These are phyloP conservation scores for Leptinotarsa defecta DNA, from an alignment of 1,140 invertebrate genomes.

Conservation along the genomic window DNA sequence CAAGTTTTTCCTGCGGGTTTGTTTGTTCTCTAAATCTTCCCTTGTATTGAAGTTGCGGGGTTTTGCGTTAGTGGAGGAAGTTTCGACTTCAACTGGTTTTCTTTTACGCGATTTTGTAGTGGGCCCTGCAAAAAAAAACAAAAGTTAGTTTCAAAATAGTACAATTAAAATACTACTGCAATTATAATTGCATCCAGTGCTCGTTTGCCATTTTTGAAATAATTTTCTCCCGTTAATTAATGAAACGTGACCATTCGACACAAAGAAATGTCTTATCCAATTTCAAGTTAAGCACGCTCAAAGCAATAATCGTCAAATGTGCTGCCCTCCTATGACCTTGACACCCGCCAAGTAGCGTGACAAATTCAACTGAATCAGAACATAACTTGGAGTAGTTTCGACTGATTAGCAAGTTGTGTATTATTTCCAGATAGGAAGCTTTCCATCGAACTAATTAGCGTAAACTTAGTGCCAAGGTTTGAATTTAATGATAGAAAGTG, in stretches of 20 bases:
- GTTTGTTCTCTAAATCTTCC: conserved; percentile 55
- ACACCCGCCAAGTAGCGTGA: not conserved
- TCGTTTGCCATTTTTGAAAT: too few relatives aligned
- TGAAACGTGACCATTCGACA: not conserved
- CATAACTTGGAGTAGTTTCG: too few relatives aligned
- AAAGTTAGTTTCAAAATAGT: not conserved
- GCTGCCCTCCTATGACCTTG: not conserved
- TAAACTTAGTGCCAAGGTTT: not conserved
- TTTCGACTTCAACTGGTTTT: conserved; percentile 48
- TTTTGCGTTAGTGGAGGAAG: conserved; percentile 27
- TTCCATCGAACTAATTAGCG: not conserved
- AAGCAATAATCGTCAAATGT: not conserved
- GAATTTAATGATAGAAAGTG: conserved; percentile 1
- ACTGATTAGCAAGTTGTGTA: too few relatives aligned
- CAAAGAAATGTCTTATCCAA: not conserved
- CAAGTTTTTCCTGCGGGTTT: conserved; percentile 42
- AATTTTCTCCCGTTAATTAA: too few relatives aligned
- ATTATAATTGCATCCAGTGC: too few relatives aligned
- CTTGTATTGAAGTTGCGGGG: conserved; percentile 41
- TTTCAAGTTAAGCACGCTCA: not conserved
- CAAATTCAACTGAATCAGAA: not conserved
- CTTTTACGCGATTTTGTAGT: conserved; percentile 46
- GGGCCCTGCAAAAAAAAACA: conserved; percentile 47
- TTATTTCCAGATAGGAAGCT: not conserved
- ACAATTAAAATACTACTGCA: not conserved